Percentiles rank a stretch among this genome's conserved stretches.
phyloP scores from a whole-genome alignment of 2,113 vertebrate genomes.

The Calyptomena viridis region DNA sequence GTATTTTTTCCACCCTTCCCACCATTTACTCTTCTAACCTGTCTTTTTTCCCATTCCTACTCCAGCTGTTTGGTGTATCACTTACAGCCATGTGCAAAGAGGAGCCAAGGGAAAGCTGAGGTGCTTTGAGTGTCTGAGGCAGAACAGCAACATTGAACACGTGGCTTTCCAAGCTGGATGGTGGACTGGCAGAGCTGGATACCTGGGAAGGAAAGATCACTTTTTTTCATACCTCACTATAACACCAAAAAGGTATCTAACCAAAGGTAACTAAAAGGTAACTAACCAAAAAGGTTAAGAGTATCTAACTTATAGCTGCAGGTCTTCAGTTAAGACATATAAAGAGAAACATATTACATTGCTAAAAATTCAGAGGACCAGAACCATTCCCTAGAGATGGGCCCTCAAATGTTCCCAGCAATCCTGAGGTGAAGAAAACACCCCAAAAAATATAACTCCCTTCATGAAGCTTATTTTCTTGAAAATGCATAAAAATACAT shows the following conservation, averaged over 20 bases:
- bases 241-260: neutral
- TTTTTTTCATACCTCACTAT: neutral
- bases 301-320: neutral
- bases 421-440: neutral
- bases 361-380: neutral
- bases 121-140: constrained; percentile 78
- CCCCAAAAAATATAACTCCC: neutral
- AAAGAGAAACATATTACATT: neutral
- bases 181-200: constrained; percentile 70
- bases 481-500: neutral
- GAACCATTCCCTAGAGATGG: neutral
- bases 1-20: neutral
- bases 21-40: neutral
- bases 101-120: constrained; percentile 78
- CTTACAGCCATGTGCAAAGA: constrained; percentile 92
- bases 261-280: too few species aligned
- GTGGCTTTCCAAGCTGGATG: constrained; percentile 74
- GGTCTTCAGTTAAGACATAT: neutral
- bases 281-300: too few species aligned
- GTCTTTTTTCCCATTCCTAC: neutral
- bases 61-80: neutral
- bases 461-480: neutral
- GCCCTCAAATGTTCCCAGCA: neutral
- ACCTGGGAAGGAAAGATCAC: constrained; percentile 73
- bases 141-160: constrained; percentile 88